A percentile compares a stretch with the other conserved stretches of the same genome.
These are phyloP conservation scores for Microtus richardsoni DNA, from an alignment of 2,113 vertebrate species.

Conservation along the genomic window DNA sequence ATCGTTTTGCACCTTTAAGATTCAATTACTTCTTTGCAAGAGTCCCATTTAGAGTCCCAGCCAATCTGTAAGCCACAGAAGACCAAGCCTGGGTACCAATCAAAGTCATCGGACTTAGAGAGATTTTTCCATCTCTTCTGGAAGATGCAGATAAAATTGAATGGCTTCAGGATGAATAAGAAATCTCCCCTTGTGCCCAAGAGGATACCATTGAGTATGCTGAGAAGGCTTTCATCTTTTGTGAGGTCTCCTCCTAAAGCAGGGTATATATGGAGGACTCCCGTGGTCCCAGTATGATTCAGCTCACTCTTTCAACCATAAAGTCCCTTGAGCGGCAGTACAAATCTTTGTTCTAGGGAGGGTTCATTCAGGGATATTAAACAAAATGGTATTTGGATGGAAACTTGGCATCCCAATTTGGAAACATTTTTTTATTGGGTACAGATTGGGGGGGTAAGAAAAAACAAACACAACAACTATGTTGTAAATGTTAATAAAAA, in stretches of 20 bases:
- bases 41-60: conserved; percentile 4
- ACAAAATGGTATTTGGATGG: conserved; percentile 80
- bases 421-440: conserved; percentile 83
- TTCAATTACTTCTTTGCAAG: conserved; percentile 5
- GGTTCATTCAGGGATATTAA: conserved; percentile 79
- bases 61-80: not conserved
- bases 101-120: conserved; percentile 6
- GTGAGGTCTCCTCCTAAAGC: not conserved
- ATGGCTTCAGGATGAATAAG: not conserved
- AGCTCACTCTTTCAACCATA: not conserved
- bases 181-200: not conserved
- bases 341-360: conserved; percentile 70
- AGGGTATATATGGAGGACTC: not conserved
- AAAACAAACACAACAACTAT: conserved; percentile 84
- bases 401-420: conserved; percentile 84
- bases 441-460: conserved; percentile 76
- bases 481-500: conserved; percentile 80
- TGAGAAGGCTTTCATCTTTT: not conserved
- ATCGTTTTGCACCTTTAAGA: not conserved
- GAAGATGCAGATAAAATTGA: conserved; percentile 36
- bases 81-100: not conserved
- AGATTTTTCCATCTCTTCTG: conserved; percentile 31
- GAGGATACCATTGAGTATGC: not conserved
- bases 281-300: not conserved
- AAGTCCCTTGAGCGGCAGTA: conserved; percentile 18